Evolutionary conservation across 2,888 invertebrate species (phyloP), one percentile per base, ranked within the genome.

Genomic region (Lucinisca nassula): DNA sequence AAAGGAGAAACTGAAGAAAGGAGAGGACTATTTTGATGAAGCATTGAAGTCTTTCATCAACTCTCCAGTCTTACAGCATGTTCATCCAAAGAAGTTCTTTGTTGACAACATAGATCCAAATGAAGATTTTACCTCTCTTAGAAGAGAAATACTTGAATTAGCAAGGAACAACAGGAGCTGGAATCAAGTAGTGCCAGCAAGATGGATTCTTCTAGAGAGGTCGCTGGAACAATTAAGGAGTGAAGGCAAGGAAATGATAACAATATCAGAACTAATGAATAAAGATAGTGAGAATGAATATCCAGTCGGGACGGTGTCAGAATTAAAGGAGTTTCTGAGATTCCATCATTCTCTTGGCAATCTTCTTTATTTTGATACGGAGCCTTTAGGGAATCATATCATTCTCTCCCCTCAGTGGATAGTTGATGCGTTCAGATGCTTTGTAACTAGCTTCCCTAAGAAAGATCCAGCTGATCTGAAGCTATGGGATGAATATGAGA

Each of bases 391-490:
- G 12, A 37, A 85, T 14, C 38, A 21, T 30, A 67, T 89, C 32
- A 85, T 89, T 45, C 61, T 89, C 14, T 67, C 77, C 14, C 89
- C 89, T 24, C 87, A 87, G 70, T 89, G 87, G 87, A 87, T 89
- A 8, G 80, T 89, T 67, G 85, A 87, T 75, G 85, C 82, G 0
- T 89, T 89, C 61, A 89, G 79, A 51, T 82, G 86, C 24, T 86
- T 89, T 77, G 75, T 89, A 17, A 80, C 85, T 4, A 85, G 83
- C 70, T 70, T 76, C n/a, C 51, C 17, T 17, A 58, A 82, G 35
- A 85, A 80, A 77, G 45, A 83, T 61, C 73, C 82, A 27, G 40
- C 37, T 38, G 49, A 77, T 17, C 58, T 78, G 2, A 37, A 30
- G 3, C 37, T 78, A 10, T 85, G 85, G 85, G 55, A 67, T 38